Conservation (phyloP, 2,888 invertebrate species). For the Coronaproctus castanopsis region DNA sequence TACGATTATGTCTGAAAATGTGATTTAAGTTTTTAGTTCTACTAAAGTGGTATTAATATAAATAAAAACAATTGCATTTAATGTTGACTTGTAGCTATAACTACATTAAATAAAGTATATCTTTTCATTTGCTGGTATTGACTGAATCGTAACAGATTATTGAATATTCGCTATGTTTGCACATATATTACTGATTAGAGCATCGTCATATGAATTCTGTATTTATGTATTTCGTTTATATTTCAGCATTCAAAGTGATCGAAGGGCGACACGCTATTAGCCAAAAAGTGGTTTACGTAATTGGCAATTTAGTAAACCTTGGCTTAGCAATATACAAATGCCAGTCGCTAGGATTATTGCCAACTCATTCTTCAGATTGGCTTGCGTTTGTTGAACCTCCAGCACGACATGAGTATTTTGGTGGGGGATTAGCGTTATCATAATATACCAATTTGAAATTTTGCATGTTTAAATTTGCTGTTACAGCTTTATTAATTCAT, state of each 20-base stretch:
- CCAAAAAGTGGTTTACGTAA: conserved; percentile 79
- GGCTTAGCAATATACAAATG: conserved; percentile 87
- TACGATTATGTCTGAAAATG: too few relatives aligned
- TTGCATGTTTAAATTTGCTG: not conserved
- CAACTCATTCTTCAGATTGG: conserved; percentile 96
- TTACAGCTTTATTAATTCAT: not conserved
- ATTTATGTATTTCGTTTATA: not conserved
- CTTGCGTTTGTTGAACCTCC: conserved; percentile 88
- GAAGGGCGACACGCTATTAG: conserved; percentile 75
- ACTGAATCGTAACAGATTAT: too few relatives aligned
- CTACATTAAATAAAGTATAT: too few relatives aligned
- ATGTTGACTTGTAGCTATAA: too few relatives aligned
- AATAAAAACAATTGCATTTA: too few relatives aligned
- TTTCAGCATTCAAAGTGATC: conserved; percentile 65
- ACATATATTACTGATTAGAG: not conserved
- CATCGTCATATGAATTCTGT: not conserved
- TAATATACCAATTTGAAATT: conserved; percentile 23
- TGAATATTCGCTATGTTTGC: too few relatives aligned
- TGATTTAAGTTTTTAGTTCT: too few relatives aligned
- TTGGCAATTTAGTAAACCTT: conserved; percentile 84
- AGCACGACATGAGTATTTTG: conserved; percentile 61
- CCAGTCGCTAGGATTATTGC: conserved; percentile 90
- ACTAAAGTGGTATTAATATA: too few relatives aligned
- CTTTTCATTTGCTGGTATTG: too few relatives aligned
- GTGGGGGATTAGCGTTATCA: conserved; percentile 52